Conservation (phyloP, 1,140 invertebrate species). For the Panagrolaimus sp. region DNA sequence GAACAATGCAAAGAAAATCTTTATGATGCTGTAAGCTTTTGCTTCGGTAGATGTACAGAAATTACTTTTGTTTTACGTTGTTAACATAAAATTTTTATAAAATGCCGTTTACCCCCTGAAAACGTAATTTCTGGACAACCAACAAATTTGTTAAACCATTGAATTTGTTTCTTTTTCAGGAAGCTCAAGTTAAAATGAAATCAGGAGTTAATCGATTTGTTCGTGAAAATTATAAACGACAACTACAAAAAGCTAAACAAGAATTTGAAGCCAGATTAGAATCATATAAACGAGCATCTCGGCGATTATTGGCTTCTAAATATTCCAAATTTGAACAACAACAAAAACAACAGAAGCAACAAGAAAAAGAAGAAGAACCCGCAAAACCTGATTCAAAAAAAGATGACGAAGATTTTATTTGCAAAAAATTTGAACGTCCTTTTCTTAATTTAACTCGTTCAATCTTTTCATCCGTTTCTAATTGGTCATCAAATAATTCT, state of each 20-base stretch:
- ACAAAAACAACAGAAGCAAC: neutral
- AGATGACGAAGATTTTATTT: neutral
- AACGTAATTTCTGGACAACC: too few relatives aligned
- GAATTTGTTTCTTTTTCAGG: too few relatives aligned
- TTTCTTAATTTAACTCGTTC: neutral
- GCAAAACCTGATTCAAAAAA: neutral
- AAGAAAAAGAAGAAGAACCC: neutral
- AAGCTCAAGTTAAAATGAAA: too few relatives aligned
- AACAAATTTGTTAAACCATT: too few relatives aligned
- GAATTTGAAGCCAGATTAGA: neutral
- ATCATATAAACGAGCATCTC: neutral
- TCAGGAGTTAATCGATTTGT: neutral
- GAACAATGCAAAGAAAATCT: too few relatives aligned
- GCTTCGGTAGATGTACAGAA: too few relatives aligned
- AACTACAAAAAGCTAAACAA: neutral
- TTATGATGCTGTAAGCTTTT: too few relatives aligned
- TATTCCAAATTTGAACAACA: neutral
- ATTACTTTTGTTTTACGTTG: too few relatives aligned
- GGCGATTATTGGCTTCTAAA: neutral
- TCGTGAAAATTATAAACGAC: neutral
- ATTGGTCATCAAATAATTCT: neutral
- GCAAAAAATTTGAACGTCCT: neutral
- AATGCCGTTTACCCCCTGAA: too few relatives aligned
- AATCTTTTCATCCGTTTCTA: constrained; percentile 4
- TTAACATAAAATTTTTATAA: too few relatives aligned